Evolutionary conservation across 2,797 vertebrate genomes (phyloP).

Genomic region (Agapornis canus): DNA sequence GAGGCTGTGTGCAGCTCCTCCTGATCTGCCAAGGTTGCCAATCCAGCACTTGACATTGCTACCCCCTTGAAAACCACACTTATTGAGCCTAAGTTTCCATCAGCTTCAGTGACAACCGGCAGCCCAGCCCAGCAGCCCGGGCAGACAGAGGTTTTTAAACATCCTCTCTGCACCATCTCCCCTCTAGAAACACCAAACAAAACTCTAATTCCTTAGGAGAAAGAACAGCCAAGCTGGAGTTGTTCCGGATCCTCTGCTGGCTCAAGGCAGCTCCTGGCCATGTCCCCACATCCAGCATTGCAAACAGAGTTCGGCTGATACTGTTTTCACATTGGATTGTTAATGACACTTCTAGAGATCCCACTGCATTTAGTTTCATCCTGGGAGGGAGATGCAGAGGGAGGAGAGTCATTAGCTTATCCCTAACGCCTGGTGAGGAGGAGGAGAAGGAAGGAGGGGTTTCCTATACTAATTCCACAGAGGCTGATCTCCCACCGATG

Average conservation of each 20-base stretch:
- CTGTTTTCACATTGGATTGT: background rate
- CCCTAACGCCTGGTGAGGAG: background rate
- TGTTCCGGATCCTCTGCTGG: background rate
- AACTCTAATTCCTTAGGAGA: background rate
- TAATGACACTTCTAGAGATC: background rate
- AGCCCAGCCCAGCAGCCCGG: background rate
- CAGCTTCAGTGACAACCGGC: background rate
- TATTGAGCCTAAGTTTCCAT: background rate
- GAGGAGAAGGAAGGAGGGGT: background rate
- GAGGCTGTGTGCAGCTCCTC: background rate
- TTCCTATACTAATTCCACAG: background rate
- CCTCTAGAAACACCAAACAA: background rate
- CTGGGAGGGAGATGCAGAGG: background rate
- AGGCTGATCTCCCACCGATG: background rate
- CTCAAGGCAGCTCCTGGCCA: background rate
- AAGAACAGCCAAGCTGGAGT: background rate
- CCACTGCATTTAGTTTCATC: background rate
- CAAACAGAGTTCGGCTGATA: background rate
- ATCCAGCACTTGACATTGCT: background rate
- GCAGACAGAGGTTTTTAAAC: background rate
- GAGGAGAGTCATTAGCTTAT: constrained; percentile 46
- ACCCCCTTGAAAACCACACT: background rate
- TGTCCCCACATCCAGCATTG: fast-evolving
- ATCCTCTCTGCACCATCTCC: background rate
- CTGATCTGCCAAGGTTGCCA: background rate